These are phyloP conservation scores for Propithecus perrieri DNA, from an alignment of 2,797 vertebrate species.

Conservation along the genomic window DNA sequence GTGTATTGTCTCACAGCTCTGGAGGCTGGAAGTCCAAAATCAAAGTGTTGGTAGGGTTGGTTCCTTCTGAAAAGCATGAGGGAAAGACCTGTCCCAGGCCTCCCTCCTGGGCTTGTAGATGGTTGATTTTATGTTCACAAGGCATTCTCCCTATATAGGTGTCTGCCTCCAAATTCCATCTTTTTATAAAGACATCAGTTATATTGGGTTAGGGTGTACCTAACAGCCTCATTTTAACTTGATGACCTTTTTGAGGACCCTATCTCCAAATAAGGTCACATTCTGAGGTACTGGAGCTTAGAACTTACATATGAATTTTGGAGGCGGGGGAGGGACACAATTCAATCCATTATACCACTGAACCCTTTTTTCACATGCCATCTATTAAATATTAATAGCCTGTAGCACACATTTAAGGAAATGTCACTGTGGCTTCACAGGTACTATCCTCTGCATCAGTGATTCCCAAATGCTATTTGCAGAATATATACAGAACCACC, in stretches of 20 bases:
- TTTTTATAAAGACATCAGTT: neutral
- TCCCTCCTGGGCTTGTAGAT: neutral
- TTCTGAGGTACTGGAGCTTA: neutral
- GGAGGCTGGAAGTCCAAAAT: neutral
- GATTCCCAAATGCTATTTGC: neutral
- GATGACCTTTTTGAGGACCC: neutral
- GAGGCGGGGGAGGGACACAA: neutral
- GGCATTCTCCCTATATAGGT: rapidly evolving
- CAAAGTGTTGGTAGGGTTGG: neutral
- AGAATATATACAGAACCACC: neutral
- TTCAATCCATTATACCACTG: neutral
- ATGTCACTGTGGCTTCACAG: neutral
- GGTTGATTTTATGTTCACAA: neutral
- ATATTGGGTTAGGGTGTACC: neutral
- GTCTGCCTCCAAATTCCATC: neutral
- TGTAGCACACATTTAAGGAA: neutral
- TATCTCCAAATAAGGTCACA: neutral
- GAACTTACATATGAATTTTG: neutral
- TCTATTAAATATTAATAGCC: neutral
- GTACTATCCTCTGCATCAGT: neutral
- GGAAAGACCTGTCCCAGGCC: neutral
- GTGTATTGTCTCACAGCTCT: neutral
- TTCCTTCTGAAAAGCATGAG: neutral
- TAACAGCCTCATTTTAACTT: neutral
- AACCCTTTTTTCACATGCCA: neutral